Conservation (phyloP, 2,113 vertebrate species). For the Cheirogaleus medius region DNA sequence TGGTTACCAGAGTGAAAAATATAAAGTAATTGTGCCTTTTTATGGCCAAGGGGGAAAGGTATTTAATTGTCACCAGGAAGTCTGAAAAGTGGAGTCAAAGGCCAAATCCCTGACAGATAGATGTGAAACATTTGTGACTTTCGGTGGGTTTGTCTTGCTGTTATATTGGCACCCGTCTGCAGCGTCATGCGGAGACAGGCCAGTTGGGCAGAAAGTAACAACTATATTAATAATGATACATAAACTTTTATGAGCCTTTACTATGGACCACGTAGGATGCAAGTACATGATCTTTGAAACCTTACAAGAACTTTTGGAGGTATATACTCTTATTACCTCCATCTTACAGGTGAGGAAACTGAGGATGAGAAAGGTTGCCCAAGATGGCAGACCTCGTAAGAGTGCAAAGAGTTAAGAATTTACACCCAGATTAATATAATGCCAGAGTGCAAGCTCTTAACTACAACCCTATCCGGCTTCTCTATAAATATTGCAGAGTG, state of each 20-base stretch:
- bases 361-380: neutral
- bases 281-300: neutral
- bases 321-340: neutral
- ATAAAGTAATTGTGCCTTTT: conserved; percentile 67
- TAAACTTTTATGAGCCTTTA: accelerated
- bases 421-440: neutral
- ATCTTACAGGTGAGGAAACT: neutral
- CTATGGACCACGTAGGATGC: accelerated
- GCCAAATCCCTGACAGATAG: neutral
- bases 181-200: accelerated
- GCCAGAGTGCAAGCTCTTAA: neutral
- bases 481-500: accelerated
- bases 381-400: neutral
- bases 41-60: neutral
- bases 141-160: accelerated
- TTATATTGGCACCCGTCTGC: accelerated
- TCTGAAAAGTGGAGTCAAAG: conserved; percentile 35
- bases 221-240: accelerated
- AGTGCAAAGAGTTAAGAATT: neutral
- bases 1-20: conserved; percentile 81
- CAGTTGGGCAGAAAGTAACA: neutral
- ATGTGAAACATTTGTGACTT: neutral
- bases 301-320: neutral
- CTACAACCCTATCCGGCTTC: too few relatives aligned
- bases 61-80: conserved; percentile 38